Evolutionary conservation across 2,797 vertebrate genomes (phyloP).

Genomic region (Naso thynnoides): DNA sequence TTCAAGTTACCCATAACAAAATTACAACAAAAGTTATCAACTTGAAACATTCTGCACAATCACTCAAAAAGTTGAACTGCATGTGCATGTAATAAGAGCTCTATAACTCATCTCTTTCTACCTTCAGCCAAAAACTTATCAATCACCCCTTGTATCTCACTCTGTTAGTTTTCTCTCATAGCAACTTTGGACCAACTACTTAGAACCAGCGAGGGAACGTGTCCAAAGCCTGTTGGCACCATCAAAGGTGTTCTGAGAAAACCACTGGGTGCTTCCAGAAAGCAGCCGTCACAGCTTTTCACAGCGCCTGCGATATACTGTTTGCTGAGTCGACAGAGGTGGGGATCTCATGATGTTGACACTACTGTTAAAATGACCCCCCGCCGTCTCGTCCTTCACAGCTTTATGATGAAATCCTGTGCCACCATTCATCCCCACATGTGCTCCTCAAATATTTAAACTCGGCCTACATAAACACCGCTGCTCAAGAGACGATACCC

Average conservation of each 20-base stretch:
- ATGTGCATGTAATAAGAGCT: no score
- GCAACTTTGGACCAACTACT: conserved; percentile 58
- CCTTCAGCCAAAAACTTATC: no score
- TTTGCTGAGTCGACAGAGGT: conserved; percentile 83
- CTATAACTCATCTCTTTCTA: no score
- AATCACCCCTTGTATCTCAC: conserved; percentile 12
- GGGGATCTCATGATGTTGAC: conserved; percentile 81
- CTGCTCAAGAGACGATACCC: conserved; percentile 65
- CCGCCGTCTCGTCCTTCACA: conserved; percentile 74
- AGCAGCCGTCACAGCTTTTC: conserved; percentile 68
- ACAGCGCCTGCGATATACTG: conserved; percentile 62
- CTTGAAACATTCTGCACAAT: no score
- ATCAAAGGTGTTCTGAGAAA: conserved; percentile 78
- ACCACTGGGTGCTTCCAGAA: conserved; percentile 70
- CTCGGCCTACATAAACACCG: conserved; percentile 78
- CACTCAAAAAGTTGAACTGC: no score
- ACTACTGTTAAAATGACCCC: conserved; percentile 83
- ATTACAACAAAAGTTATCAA: no score
- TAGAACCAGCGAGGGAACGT: conserved; percentile 34
- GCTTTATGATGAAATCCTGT: conserved; percentile 85
- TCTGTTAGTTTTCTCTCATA: conserved; percentile 33
- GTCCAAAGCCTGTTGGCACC: conserved; percentile 62
- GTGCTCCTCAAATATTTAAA: conserved; percentile 88
- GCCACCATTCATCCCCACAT: conserved; percentile 82
- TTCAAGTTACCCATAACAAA: no score